Evolutionary conservation across 2,113 vertebrate species (phyloP).

Genomic region (Albula glossodonta): DNA sequence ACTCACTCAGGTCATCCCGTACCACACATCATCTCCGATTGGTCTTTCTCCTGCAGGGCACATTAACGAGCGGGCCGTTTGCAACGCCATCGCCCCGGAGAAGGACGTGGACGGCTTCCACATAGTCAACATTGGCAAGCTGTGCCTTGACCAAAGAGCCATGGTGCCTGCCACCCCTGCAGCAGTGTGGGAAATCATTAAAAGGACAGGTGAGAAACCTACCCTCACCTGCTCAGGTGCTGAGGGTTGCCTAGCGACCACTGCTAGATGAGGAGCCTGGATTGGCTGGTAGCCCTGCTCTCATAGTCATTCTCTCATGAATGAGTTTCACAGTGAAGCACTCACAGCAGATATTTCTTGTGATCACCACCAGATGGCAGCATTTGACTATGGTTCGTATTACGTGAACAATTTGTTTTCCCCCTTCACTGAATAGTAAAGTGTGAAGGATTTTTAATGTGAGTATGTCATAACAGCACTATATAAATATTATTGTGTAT

Average conservation of each 20-base stretch:
- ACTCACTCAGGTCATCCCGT: too few species aligned
- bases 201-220: constrained; percentile 72
- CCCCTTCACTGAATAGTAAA: not conserved
- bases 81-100: constrained; percentile 82
- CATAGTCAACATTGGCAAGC: constrained; percentile 83
- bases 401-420: too few species aligned
- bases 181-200: constrained; percentile 91
- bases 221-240: too few species aligned
- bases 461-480: too few species aligned
- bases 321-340: not conserved
- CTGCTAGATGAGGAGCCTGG: too few species aligned
- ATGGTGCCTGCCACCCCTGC: constrained; percentile 86
- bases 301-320: not conserved
- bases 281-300: too few species aligned
- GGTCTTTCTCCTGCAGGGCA: constrained; percentile 67
- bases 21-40: too few species aligned
- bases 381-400: not conserved
- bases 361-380: not conserved
- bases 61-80: constrained; percentile 81
- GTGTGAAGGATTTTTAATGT: too few species aligned
- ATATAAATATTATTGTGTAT: too few species aligned
- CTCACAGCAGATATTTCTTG: not conserved
- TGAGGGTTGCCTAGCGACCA: too few species aligned
- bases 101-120: constrained; percentile 96
- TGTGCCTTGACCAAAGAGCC: constrained; percentile 87